Base-by-base conservation (phyloP, 2,888 invertebrate species). In the Kryphioiulus occultus region DNA sequence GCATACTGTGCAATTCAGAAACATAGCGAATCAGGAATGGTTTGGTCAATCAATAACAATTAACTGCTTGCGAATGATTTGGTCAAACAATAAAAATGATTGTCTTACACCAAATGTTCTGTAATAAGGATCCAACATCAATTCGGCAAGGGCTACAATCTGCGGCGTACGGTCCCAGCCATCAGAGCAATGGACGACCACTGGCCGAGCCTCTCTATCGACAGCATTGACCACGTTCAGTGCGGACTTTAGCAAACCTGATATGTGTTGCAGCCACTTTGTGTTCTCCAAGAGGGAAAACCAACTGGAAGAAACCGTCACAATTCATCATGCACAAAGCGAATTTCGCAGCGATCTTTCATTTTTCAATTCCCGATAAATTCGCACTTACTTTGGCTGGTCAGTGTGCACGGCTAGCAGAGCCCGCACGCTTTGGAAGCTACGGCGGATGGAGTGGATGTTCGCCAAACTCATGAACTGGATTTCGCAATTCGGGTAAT, bases 131-230 rank as follows among this genome's bases (percentile, higher is more conserved):
- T 99, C 99, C 68, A 99, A 94, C 91, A 99, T 93, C 82, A 99
- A 93, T 92, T 99, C 96, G 19, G 98, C 97, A 87, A 99, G 94
- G 78, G 98, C 96, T 22, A 97, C 97, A 90, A 99, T 96, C 93
- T 99, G 99, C 85, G 99, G 97, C 88, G 99, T 99, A 90, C 99
- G 94, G 93, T 99, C 99, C 99, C 99, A 99, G 85, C 99, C 99
- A 93, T 99, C 99, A 2, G 98, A 98, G 92, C 99, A 99, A 92
- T 99, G 99, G 15, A 99, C 98, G 89, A 99, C 93, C 87, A 98
- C 99, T 10, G 98, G 97, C 86, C 97, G 94, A 26, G 95, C 96
- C 88, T 96, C 96, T 86, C 94, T 94, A 90, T 96, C 95, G 88
- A 97, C 91, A 32, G 92, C 91, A 88, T 91, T 95, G 7, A 95